Conservation (phyloP, 2,888 invertebrate genomes). For the Phyllotreta striolata region DNA sequence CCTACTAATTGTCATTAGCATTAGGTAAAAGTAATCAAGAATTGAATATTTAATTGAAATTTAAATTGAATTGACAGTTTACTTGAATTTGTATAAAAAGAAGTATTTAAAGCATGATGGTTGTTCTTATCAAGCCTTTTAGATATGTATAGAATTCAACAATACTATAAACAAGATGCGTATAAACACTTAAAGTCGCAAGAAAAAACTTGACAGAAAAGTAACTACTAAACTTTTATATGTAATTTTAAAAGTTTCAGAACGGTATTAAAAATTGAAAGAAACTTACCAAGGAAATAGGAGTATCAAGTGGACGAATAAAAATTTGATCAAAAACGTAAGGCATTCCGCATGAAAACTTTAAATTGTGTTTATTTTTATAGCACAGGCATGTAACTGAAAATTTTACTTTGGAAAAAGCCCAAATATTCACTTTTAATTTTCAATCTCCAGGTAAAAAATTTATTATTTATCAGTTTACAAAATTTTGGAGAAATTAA, state of each 20-base stretch:
- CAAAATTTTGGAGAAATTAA: too few species aligned
- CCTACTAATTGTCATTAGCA: too few species aligned
- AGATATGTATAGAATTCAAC: too few species aligned
- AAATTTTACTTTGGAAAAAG: constrained; percentile 3
- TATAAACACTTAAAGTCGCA: constrained; percentile 34
- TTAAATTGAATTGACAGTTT: too few species aligned
- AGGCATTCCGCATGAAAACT: constrained; percentile 42
- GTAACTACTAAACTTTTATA: constrained; percentile 42
- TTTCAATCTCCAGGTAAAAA: too few species aligned
- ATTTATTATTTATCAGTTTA: too few species aligned
- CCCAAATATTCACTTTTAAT: too few species aligned
- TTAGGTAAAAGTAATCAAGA: too few species aligned
- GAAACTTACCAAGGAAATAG: constrained; percentile 45
- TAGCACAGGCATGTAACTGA: constrained; percentile 13
- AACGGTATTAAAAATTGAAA: constrained; percentile 49
- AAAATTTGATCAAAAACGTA: constrained; percentile 45
- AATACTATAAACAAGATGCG: constrained; percentile 15
- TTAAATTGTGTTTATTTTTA: constrained; percentile 44
- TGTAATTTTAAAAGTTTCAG: constrained; percentile 45
- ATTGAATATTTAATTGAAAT: too few species aligned
- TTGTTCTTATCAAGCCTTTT: too few species aligned
- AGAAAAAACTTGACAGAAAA: constrained; percentile 30
- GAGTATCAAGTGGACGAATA: constrained; percentile 46
- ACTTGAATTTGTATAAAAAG: too few species aligned
- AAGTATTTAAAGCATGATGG: too few species aligned